Conservation (phyloP, 1,140 invertebrate genomes). For the Calephelis virginiensis region DNA sequence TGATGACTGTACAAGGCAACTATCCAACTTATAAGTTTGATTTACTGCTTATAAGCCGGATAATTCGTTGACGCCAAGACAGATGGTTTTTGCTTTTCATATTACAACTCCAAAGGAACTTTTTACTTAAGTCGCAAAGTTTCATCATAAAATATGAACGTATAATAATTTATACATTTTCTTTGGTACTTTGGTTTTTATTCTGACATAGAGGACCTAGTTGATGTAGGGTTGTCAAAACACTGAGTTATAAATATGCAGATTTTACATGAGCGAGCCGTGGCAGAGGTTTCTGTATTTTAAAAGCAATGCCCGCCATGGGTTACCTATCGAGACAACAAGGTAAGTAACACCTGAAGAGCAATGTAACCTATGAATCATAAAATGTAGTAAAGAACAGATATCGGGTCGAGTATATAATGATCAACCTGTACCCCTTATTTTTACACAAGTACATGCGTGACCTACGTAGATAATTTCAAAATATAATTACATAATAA, state of each 20-base stretch:
- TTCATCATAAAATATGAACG: conserved; percentile 10
- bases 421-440: too few species aligned
- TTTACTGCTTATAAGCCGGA: not conserved
- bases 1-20: not conserved
- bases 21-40: not conserved
- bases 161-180: conserved; percentile 13
- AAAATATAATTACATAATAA: too few species aligned
- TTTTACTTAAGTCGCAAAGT: conserved; percentile 8
- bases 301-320: too few species aligned
- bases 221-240: not conserved
- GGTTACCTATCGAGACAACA: too few species aligned
- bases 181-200: not conserved
- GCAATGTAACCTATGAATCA: too few species aligned
- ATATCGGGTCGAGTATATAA: too few species aligned
- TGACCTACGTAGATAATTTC: too few species aligned
- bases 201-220: conserved; percentile 4
- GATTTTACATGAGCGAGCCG: too few species aligned
- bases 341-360: too few species aligned
- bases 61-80: conserved; percentile 4
- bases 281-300: too few species aligned
- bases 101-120: not conserved
- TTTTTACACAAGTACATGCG: too few species aligned
- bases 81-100: not conserved
- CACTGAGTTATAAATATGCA: not conserved
- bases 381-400: too few species aligned